phyloP scores from a whole-genome alignment of 2,888 invertebrate genomes.

The Philonicus albiceps region DNA sequence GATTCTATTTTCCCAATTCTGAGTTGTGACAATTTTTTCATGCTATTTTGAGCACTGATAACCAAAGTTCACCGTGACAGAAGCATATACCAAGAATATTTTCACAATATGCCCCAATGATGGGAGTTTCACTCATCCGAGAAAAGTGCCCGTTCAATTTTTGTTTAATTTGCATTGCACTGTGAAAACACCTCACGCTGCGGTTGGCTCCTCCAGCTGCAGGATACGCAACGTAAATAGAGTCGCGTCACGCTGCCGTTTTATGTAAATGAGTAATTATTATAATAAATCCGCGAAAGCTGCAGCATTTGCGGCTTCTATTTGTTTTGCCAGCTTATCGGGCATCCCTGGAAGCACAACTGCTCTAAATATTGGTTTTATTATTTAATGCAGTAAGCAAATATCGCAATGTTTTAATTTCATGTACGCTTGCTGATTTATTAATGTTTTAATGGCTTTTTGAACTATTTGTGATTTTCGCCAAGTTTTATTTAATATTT shows the following conservation, averaged over 20 bases:
- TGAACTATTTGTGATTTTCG: background rate
- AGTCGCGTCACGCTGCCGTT: background rate
- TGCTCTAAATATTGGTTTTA: conserved; percentile 11
- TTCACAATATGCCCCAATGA: background rate
- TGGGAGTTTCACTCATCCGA: background rate
- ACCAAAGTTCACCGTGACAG: background rate
- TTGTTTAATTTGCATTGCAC: background rate
- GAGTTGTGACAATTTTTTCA: background rate
- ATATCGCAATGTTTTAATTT: background rate
- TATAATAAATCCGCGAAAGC: background rate
- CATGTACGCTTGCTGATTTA: background rate
- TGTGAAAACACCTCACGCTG: background rate
- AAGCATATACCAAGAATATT: background rate
- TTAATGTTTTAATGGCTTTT: background rate
- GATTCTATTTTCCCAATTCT: background rate
- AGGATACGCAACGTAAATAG: background rate
- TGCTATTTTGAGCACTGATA: background rate
- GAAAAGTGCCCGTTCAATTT: background rate
- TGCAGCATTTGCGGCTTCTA: conserved; percentile 5
- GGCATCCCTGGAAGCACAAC: background rate
- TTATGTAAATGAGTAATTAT: conserved; percentile 14
- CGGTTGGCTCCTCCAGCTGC: background rate
- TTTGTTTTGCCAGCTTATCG: background rate
- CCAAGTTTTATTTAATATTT: background rate
- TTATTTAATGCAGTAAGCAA: background rate